Evolutionary conservation across 1,140 invertebrate species (phyloP), one percentile per base, ranked within the genome.

Genomic region (Camponotus vicinus): DNA sequence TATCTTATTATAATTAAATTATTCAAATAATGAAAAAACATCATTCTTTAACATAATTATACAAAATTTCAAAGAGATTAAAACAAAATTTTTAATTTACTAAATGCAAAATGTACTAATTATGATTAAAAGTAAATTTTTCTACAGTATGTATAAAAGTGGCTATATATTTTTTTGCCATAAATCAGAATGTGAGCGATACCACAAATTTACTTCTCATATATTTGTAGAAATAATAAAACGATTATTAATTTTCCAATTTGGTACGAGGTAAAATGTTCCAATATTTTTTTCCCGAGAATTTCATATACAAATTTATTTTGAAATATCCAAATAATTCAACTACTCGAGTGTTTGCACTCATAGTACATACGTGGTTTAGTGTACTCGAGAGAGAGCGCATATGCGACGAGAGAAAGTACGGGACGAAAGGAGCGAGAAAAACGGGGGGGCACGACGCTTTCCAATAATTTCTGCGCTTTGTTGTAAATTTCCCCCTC

Each of bases 401-500:
- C 7, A 27, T 21, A 71, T 21, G 37, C 37, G 18, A 18, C 18
- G 27, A 32, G 52, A 82, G 67, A 82, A 82, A 82, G 79, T 82
- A 59, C 52, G 52, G 32, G 67, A 71, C 79, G 79, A 82, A 61
- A 82, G 42, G 67, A 83, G 67, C 52, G 55, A 86, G 77, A 82
- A 71, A 86, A 66, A 86, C 4, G 1, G 4, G 4, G 8, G 42
- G 57, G n/a, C 32, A 71, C 34, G 55, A 69, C 78, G 73, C 78
- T 85, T 85, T 85, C 83, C 83, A 85, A 78, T 85, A 85, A 85
- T 85, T 85, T 85, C 83, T 67, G 63, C 73, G 76, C 83, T 79
- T 79, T 85, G 83, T 85, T 78, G 75, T 78, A 67, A 85, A 85
- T 78, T 27, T 79, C 49, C 37, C 45, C 13, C 42, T 45, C 2